Percentiles rank a stretch among this genome's conserved stretches.
phyloP scores from a whole-genome alignment of 2,888 invertebrate species.

The Tipula vernalis region DNA sequence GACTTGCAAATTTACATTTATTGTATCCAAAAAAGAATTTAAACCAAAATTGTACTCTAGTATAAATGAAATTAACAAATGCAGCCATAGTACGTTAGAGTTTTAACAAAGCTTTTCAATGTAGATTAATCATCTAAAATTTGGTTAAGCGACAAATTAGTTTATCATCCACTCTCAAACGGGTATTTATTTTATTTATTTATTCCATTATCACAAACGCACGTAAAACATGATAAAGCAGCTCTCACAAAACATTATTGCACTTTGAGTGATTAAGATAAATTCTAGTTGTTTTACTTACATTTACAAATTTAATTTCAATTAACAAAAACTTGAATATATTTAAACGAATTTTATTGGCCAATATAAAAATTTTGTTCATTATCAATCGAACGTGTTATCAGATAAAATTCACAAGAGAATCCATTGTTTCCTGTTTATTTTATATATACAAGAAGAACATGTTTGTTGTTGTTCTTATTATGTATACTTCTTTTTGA shows the following conservation, averaged over 20 bases:
- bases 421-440: neutral
- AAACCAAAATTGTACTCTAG: too few relatives aligned
- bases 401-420: neutral
- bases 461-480: neutral
- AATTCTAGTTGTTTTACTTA: neutral
- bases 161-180: neutral
- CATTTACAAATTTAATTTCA: neutral
- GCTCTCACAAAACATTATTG: neutral
- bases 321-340: neutral
- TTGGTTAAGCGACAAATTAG: neutral
- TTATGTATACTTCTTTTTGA: neutral
- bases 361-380: neutral
- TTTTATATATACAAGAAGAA: neutral
- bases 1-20: too few relatives aligned
- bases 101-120: neutral
- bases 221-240: neutral
- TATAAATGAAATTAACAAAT: too few relatives aligned
- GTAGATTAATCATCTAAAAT: neutral
- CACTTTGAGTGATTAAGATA: neutral
- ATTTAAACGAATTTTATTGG: neutral
- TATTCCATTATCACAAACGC: too few relatives aligned
- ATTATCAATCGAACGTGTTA: neutral
- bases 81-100: too few relatives aligned
- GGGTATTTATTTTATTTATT: too few relatives aligned
- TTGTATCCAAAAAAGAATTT: too few relatives aligned